Evolutionary conservation across 2,113 vertebrate genomes (phyloP), one percentile per base, ranked within the genome.

Genomic region (Aramus guarauna): DNA sequence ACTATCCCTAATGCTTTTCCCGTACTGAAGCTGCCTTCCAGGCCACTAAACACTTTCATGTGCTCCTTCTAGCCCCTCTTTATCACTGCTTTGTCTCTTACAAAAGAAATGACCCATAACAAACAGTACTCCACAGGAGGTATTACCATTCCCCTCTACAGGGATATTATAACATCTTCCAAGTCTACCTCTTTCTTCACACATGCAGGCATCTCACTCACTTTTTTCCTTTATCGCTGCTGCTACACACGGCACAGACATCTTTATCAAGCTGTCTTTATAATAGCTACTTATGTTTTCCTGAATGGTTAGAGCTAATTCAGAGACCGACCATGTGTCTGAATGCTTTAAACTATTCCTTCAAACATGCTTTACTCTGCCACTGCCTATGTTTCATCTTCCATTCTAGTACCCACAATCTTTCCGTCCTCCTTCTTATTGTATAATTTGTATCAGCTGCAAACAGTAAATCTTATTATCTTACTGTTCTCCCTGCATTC

Each of bases 281-380:
- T 92, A 96, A 96, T 56, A 89, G 77, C 77, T 91, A 83, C 80
- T 92, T 95, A 90, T 59, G 88, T 85, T 97, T 95, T 94, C 58
- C 75, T 91, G 69, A 95, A 92, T 67, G 74, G 81, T 73, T 80
- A 76, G 77, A 96, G 81, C 87, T 94, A 96, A 97, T 95, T 97
- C 94, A 97, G 91, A 83, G 43, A 62, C 62, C 84, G 80, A 58
- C 41, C 84, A 55, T 50, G 87, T 91, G 87, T 91, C 84, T 60
- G 91, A 58, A 50, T 36, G 77, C 50, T 92, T 97, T 96, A 95
- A 92, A 92, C 74, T 88, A 11, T 76, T 90, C 71, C 34, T 91
- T 91, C 92, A 91, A 94, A 94, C 50, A 59, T 10, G 66, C 55
- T 94, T 88, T 91, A 88, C 67, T 29, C 71, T 90, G 82, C 73